Evolutionary conservation across 2,113 vertebrate species (phyloP).

Genomic region (Sterrhoptilus dennistouni): DNA sequence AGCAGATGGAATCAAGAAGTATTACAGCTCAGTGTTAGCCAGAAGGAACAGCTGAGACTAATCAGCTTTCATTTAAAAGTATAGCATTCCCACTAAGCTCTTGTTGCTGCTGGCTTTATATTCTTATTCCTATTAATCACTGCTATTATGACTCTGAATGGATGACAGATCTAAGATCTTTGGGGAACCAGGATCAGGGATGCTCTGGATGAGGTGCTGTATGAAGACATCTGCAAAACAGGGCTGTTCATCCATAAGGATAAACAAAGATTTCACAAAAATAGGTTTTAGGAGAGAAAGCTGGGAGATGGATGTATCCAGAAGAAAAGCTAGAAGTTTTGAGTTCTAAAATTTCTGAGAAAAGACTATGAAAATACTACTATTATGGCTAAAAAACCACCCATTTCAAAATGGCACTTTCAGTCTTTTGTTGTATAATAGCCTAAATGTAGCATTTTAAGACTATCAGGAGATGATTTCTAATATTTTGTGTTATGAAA

Average conservation of each 20-base stretch:
- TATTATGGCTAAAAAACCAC: neutral
- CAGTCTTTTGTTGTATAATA: neutral
- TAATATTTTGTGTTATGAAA: neutral
- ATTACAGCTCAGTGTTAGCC: neutral
- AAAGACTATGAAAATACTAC: neutral
- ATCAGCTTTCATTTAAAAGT: slow-evolving; percentile 40
- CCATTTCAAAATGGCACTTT: neutral
- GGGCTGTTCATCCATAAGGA: neutral
- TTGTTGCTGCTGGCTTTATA: slow-evolving; percentile 17
- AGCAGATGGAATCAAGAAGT: neutral
- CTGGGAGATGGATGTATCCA: neutral
- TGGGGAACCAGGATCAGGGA: neutral
- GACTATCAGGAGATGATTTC: neutral
- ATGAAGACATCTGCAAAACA: neutral
- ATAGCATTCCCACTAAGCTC: neutral
- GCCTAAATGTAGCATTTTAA: neutral
- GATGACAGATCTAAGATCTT: neutral
- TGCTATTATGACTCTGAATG: neutral
- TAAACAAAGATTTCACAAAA: neutral
- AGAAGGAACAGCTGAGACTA: slow-evolving; percentile 16
- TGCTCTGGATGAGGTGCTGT: neutral
- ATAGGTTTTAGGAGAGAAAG: neutral
- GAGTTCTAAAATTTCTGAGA: neutral
- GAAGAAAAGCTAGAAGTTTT: neutral
- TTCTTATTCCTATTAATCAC: neutral